Conservation (phyloP, 2,888 invertebrate genomes). For the Mystacides longicornis region DNA sequence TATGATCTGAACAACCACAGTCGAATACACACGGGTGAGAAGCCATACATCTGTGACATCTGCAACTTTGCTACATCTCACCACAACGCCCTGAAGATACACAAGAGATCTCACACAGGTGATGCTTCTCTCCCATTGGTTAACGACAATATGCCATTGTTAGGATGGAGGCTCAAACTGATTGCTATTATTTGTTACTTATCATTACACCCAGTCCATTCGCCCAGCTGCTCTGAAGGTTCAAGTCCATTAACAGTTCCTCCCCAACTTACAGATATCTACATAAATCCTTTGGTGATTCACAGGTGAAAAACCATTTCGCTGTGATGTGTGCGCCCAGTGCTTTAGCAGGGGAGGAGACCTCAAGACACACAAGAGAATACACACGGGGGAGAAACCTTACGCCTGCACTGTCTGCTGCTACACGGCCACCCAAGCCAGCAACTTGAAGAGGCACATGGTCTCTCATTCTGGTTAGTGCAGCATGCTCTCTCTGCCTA, state of each 20-base stretch:
- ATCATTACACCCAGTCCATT: not conserved
- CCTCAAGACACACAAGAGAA: conserved; percentile 39
- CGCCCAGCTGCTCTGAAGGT: not conserved
- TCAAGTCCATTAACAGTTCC: no score
- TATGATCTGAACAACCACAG: conserved; percentile 4
- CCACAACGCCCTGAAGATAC: conserved; percentile 8
- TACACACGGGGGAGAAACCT: conserved; percentile 34
- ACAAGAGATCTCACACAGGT: not conserved
- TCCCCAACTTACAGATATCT: no score
- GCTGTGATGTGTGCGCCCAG: not conserved
- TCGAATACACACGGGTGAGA: conserved; percentile 5
- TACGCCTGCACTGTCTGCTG: conserved; percentile 35
- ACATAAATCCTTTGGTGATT: no score
- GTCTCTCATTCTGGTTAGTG: not conserved
- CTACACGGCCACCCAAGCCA: conserved; percentile 6
- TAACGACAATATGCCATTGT: no score
- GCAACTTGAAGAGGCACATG: conserved; percentile 7
- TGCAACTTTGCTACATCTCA: conserved; percentile 3
- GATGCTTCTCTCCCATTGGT: no score
- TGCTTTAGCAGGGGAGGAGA: not conserved
- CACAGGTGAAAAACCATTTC: conserved; percentile 6
- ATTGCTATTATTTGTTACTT: no score
- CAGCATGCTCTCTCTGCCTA: not conserved
- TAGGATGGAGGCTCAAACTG: no score
- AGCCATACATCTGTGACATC: not conserved